Percentiles rank a stretch among this genome's conserved stretches.
Evolutionary conservation across 1,140 invertebrate species (phyloP).

Genomic region (Drosophila jambulina): DNA sequence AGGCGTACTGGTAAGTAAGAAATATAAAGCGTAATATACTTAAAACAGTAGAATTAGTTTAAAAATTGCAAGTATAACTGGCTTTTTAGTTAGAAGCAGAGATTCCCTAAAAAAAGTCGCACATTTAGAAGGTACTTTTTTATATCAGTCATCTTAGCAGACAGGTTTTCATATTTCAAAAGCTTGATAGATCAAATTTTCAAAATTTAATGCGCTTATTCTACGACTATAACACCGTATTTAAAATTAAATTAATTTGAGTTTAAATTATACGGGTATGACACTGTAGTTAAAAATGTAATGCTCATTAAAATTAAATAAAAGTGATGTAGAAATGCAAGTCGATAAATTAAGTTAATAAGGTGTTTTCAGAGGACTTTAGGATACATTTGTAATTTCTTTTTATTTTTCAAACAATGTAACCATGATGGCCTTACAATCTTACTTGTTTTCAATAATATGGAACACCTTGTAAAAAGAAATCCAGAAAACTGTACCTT

Average conservation of each 20-base stretch:
- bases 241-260: background rate
- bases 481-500: background rate
- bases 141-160: background rate
- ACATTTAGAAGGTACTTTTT: background rate
- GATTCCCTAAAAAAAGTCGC: background rate
- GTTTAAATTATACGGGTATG: background rate
- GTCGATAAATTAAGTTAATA: background rate
- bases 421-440: too few species aligned
- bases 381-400: background rate
- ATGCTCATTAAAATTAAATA: background rate
- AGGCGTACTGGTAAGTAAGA: slow-evolving; percentile 29
- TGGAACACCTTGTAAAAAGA: background rate
- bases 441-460: background rate
- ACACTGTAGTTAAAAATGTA: too few species aligned
- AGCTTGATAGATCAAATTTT: background rate
- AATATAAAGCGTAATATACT: background rate
- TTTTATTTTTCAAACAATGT: background rate
- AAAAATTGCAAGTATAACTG: slow-evolving; percentile 22
- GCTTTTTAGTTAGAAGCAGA: slow-evolving; percentile 7
- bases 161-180: background rate
- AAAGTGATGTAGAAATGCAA: too few species aligned
- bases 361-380: background rate
- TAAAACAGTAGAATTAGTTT: background rate
- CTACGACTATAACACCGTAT: background rate
- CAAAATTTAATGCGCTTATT: too few species aligned